A percentile compares a stretch with the other conserved stretches of the same genome.
Evolutionary conservation across 2,888 invertebrate species (phyloP).

Genomic region (Polietes domitor): DNA sequence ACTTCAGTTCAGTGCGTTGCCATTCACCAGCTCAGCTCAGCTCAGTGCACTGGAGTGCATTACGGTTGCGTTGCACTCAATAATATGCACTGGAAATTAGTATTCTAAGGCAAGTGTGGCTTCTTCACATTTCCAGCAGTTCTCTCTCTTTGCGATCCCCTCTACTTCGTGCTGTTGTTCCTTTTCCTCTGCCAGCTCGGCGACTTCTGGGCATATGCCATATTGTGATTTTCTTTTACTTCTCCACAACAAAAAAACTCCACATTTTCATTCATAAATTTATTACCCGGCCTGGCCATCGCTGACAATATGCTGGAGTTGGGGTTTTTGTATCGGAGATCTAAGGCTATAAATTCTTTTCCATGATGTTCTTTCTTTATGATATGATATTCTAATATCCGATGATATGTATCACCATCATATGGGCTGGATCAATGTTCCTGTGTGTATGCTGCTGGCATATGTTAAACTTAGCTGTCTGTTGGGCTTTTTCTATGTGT

Average conservation of each 20-base stretch:
- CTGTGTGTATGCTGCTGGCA: slow-evolving; percentile 37
- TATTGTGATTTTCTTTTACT: slow-evolving; percentile 37
- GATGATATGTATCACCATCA: slow-evolving; percentile 36
- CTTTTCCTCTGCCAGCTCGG: slow-evolving; percentile 1
- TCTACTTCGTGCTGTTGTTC: slow-evolving; percentile 16
- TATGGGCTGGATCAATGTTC: slow-evolving; percentile 32
- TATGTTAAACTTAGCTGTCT: no score
- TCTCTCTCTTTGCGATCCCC: slow-evolving; percentile 18
- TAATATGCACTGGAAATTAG: slow-evolving; percentile 52
- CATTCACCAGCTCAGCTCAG: background rate
- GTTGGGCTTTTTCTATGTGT: background rate
- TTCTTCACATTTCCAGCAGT: slow-evolving; percentile 49
- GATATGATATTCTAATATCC: slow-evolving; percentile 38
- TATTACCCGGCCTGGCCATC: slow-evolving; percentile 16
- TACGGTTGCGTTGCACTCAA: slow-evolving; percentile 50
- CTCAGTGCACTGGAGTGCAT: background rate
- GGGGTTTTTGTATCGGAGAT: slow-evolving; percentile 12
- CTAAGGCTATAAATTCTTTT: slow-evolving; percentile 41
- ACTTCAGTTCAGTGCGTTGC: slow-evolving; percentile 2
- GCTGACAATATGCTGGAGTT: slow-evolving; percentile 54
- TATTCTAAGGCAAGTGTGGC: slow-evolving; percentile 47
- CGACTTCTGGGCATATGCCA: slow-evolving; percentile 49
- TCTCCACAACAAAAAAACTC: slow-evolving; percentile 38
- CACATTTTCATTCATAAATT: slow-evolving; percentile 63
- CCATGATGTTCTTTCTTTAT: background rate